A percentile compares a stretch with the other conserved stretches of the same genome.
Conservation (phyloP, 2,888 invertebrate species). For the Cheilosia variabilis region DNA sequence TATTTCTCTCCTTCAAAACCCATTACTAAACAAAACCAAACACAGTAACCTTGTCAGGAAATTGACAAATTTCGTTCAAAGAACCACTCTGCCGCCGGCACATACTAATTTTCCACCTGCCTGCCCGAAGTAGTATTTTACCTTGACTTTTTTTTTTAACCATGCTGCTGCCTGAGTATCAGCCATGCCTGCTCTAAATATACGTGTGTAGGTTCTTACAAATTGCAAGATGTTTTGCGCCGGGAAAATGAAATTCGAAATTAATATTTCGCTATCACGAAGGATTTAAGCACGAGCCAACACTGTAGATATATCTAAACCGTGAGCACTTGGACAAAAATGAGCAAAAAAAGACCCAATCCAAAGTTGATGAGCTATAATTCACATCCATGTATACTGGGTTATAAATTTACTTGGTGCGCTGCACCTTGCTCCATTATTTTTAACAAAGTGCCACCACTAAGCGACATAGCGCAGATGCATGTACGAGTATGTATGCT, state of each 20-base stretch:
- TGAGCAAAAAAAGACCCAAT: conserved; percentile 3
- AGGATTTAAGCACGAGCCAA: conserved; percentile 22
- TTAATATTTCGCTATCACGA: conserved; percentile 60
- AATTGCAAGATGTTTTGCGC: conserved; percentile 57
- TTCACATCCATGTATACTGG: conserved; percentile 39
- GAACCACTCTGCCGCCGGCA: conserved; percentile 48
- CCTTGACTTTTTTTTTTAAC: conserved; percentile 50
- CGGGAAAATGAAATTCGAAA: conserved; percentile 63
- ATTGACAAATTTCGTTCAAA: conserved; percentile 33
- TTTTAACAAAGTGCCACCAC: conserved; percentile 51
- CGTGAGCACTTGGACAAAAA: background rate
- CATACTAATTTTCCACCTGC: conserved; percentile 67
- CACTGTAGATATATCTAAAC: background rate
- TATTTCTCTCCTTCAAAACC: background rate
- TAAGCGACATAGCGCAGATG: conserved; percentile 15
- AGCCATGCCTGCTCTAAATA: no score
- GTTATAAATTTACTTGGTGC: conserved; percentile 34
- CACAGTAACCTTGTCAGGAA: conserved; percentile 13
- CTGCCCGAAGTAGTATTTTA: conserved; percentile 36
- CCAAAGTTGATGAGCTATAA: conserved; percentile 65
- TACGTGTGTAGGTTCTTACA: background rate
- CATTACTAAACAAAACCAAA: background rate
- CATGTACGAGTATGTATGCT: background rate
- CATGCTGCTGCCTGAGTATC: conserved; percentile 28
- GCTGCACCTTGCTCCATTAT: conserved; percentile 59